Conservation (phyloP, 1,140 invertebrate species). For the Drosophila burlai region DNA sequence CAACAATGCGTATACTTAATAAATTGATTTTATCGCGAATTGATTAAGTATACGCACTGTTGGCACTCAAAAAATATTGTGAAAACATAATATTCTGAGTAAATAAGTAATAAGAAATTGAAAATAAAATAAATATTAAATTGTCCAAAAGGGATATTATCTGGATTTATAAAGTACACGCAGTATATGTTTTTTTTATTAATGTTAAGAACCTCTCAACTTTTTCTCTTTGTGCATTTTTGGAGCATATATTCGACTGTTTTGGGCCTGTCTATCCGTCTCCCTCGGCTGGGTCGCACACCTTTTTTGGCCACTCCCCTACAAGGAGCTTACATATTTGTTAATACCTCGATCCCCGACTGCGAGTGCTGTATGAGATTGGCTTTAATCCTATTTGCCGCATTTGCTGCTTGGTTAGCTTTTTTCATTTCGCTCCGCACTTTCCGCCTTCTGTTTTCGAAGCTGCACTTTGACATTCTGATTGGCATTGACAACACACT, state of each 20-base stretch:
- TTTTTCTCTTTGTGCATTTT: constrained; percentile 1
- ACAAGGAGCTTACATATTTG: constrained; percentile 63
- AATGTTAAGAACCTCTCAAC: neutral
- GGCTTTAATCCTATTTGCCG: constrained; percentile 82
- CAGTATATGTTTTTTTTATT: neutral
- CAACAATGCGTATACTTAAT: too few relatives aligned
- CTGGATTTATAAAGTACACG: neutral
- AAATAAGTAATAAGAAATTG: neutral
- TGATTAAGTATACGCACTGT: neutral
- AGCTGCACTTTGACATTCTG: constrained; percentile 78
- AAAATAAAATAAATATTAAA: neutral
- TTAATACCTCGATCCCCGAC: constrained; percentile 70
- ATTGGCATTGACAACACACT: constrained; percentile 78
- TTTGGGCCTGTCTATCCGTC: constrained; percentile 22
- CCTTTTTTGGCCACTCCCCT: constrained; percentile 24
- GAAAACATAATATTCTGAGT: neutral
- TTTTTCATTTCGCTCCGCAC: constrained; percentile 60
- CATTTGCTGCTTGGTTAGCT: constrained; percentile 81
- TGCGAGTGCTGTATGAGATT: constrained; percentile 68
- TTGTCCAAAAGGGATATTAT: neutral
- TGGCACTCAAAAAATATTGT: neutral
- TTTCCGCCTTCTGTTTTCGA: constrained; percentile 24
- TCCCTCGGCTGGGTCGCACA: constrained; percentile 22
- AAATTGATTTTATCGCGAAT: too few relatives aligned
- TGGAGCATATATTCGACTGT: constrained; percentile 56